Conservation (phyloP, 2,113 vertebrate genomes). For the Periophthalmodon schlosseri region DNA sequence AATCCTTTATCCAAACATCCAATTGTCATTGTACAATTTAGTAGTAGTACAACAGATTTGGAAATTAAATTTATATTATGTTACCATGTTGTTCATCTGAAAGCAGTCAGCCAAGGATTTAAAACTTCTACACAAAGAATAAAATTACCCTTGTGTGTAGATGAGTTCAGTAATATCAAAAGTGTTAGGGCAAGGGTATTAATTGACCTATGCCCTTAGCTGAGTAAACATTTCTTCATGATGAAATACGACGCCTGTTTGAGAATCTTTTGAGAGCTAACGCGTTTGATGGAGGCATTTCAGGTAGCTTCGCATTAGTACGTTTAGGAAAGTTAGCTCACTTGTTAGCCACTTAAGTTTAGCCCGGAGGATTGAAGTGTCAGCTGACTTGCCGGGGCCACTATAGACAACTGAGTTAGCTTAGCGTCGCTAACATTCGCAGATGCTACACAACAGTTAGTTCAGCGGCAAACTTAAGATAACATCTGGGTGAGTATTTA, state of each 20-base stretch:
- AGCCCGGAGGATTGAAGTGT: constrained; percentile 53
- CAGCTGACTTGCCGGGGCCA: constrained; percentile 60
- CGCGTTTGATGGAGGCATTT: not conserved
- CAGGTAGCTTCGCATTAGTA: constrained; percentile 11
- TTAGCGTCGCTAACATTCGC: constrained; percentile 22
- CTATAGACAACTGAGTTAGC: constrained; percentile 29
- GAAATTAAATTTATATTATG: no score
- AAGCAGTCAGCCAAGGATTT: no score
- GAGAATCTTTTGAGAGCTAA: not conserved
- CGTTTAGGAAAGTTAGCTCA: constrained; percentile 59
- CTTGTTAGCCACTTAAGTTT: constrained; percentile 61
- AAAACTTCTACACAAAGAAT: no score
- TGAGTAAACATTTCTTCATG: not conserved
- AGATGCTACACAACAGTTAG: not conserved
- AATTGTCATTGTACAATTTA: no score
- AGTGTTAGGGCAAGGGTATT: not conserved
- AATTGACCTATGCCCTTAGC: not conserved
- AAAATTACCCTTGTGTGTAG: no score
- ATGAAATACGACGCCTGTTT: not conserved
- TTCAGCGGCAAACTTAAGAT: not conserved
- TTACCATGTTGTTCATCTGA: no score
- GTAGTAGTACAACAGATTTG: no score
- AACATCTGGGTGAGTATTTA: not conserved
- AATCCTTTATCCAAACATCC: no score
- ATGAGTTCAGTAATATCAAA: no score